A percentile compares a stretch with the other conserved stretches of the same genome.
phyloP scores from a whole-genome alignment of 2,797 vertebrate species.

The Lagodon rhomboides region DNA sequence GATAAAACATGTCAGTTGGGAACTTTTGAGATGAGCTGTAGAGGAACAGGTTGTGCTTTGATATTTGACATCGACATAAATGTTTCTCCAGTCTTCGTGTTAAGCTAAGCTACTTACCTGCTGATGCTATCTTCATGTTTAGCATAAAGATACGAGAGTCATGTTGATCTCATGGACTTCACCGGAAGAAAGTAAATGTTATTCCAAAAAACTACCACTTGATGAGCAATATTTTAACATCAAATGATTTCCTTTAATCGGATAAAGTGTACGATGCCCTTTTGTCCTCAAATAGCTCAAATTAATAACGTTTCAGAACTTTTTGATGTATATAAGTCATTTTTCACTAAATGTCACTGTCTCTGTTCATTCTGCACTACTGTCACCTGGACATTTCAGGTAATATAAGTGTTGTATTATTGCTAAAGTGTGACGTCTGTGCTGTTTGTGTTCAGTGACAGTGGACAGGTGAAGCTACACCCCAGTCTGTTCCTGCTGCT shows the following conservation, averaged over 20 bases:
- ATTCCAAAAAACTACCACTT: too few relatives aligned
- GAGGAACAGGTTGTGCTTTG: not conserved
- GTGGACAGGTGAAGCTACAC: slow-evolving; percentile 88
- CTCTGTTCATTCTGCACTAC: not conserved
- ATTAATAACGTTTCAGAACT: too few relatives aligned
- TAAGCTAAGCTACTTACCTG: not conserved
- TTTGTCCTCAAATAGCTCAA: too few relatives aligned
- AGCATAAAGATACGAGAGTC: not conserved
- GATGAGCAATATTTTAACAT: too few relatives aligned
- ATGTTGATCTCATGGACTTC: too few relatives aligned
- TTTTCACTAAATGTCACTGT: too few relatives aligned
- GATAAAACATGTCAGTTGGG: not conserved
- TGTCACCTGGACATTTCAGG: not conserved
- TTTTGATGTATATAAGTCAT: too few relatives aligned
- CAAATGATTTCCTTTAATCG: too few relatives aligned
- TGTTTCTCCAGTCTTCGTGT: not conserved
- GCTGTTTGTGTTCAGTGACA: slow-evolving; percentile 77
- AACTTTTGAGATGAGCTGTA: not conserved
- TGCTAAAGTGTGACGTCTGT: not conserved
- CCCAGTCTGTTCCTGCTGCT: slow-evolving; percentile 94
- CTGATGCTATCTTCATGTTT: not conserved
- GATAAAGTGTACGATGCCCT: too few relatives aligned
- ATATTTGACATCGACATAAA: not conserved
- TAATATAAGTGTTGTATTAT: not conserved
- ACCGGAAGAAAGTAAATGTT: too few relatives aligned